Percentiles rank a stretch among this genome's conserved stretches.
These are phyloP conservation scores for Furcifer pardalis DNA, from an alignment of 2,797 vertebrate species.

Conservation along the genomic window DNA sequence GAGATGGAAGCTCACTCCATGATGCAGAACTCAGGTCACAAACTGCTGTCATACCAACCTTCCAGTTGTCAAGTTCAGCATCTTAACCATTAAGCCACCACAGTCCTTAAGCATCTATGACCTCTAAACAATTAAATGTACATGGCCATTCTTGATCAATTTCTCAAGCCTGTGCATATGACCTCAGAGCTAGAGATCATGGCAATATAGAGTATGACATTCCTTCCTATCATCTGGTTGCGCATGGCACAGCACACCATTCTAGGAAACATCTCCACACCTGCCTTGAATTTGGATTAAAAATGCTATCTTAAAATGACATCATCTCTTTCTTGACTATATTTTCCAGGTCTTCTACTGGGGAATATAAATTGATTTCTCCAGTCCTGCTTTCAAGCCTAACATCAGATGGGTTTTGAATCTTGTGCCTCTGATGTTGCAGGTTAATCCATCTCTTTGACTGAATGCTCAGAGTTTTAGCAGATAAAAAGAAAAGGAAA, in stretches of 20 bases:
- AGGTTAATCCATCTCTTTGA: conserved; percentile 62
- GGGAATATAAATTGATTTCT: conserved; percentile 42
- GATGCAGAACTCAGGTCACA: too few relatives aligned
- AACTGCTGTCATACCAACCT: too few relatives aligned
- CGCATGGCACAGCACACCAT: conserved; percentile 20
- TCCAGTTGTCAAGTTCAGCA: too few relatives aligned
- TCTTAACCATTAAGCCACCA: too few relatives aligned
- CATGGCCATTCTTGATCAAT: not conserved
- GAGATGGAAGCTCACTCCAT: too few relatives aligned
- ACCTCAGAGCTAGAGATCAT: conserved; percentile 28
- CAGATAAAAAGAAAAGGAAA: conserved; percentile 58
- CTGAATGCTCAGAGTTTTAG: conserved; percentile 40
- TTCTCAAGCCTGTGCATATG: conserved; percentile 21
- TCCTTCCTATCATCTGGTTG: conserved; percentile 41
- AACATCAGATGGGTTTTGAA: conserved; percentile 37
- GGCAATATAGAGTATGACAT: conserved; percentile 24
- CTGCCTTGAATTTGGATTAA: conserved; percentile 45
- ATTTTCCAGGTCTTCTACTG: conserved; percentile 54
- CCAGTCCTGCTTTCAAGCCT: conserved; percentile 41
- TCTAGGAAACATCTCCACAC: conserved; percentile 15
- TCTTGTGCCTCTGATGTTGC: conserved; percentile 35
- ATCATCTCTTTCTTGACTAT: conserved; percentile 35
- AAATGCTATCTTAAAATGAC: conserved; percentile 25
- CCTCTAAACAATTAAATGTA: conserved; percentile 9
- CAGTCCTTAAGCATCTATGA: too few relatives aligned